Evolutionary conservation across 1,140 invertebrate species (phyloP).

Genomic region (Drosophila jambulina): DNA sequence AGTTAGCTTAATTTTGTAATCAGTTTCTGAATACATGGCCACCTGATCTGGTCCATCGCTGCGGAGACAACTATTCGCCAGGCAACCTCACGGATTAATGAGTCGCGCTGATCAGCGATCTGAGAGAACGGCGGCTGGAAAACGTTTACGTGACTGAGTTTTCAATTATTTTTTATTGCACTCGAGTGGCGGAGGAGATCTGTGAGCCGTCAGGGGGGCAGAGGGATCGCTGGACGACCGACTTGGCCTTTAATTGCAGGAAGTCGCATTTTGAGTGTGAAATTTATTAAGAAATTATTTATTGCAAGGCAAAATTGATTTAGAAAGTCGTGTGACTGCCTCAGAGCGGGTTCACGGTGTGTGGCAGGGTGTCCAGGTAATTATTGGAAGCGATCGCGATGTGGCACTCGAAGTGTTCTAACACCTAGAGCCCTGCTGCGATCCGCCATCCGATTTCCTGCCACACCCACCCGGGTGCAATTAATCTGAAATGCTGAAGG

Average conservation of each 20-base stretch:
- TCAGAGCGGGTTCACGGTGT: constrained; percentile 42
- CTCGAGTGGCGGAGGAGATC: constrained; percentile 27
- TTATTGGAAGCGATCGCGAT: constrained; percentile 26
- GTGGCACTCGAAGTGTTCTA: constrained; percentile 55
- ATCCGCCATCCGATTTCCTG: constrained; percentile 67
- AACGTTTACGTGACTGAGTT: constrained; percentile 80
- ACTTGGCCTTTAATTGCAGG: constrained; percentile 74
- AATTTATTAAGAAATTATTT: constrained; percentile 83
- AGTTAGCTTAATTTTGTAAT: too few species aligned
- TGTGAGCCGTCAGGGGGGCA: not conserved
- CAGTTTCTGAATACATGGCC: too few species aligned
- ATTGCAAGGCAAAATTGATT: constrained; percentile 74
- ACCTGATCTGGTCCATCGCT: constrained; percentile 29
- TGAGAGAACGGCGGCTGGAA: constrained; percentile 63
- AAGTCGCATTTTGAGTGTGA: constrained; percentile 76
- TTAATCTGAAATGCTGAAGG: constrained; percentile 65
- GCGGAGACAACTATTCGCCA: not conserved
- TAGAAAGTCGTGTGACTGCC: constrained; percentile 75
- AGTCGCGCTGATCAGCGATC: constrained; percentile 69
- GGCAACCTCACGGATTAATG: constrained; percentile 65
- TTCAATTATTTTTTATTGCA: constrained; percentile 81
- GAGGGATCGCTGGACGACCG: not conserved
- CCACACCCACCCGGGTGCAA: constrained; percentile 68
- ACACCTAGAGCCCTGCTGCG: constrained; percentile 52
- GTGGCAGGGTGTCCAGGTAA: constrained; percentile 61